Percentiles rank a stretch among this genome's conserved stretches.
Evolutionary conservation across 1,140 invertebrate genomes (phyloP).

Genomic region (Brachionus rotundiformis): DNA sequence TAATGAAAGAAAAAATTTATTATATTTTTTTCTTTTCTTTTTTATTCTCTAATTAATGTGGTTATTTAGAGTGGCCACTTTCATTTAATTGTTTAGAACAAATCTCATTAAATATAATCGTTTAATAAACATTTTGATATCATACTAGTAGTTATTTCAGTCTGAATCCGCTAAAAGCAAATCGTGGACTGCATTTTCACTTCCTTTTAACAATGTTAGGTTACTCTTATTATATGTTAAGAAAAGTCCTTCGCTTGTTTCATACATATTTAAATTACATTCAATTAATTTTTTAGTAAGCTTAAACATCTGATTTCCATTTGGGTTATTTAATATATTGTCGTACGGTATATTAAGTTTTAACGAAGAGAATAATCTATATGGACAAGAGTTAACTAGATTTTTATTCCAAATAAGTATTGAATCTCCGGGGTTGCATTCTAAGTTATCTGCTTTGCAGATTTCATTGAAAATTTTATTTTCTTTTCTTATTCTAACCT

Average conservation of each 20-base stretch:
- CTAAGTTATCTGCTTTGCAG: background rate
- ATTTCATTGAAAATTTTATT: background rate
- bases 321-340: background rate
- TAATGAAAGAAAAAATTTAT: too few relatives aligned
- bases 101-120: background rate
- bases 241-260: background rate
- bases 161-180: too few relatives aligned
- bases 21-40: too few relatives aligned
- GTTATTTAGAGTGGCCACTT: background rate
- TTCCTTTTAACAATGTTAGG: background rate
- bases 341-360: background rate
- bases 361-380: background rate
- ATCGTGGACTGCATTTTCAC: too few relatives aligned
- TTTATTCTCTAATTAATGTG: background rate
- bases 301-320: background rate
- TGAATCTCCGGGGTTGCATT: background rate
- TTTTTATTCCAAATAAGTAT: background rate
- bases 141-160: background rate
- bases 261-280: background rate
- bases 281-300: background rate
- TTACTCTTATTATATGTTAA: background rate
- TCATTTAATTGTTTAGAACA: background rate
- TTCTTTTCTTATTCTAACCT: background rate
- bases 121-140: background rate
- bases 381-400: background rate